Evolutionary conservation across 2,113 vertebrate species (phyloP).

Genomic region (Sylvicapra grimmia): DNA sequence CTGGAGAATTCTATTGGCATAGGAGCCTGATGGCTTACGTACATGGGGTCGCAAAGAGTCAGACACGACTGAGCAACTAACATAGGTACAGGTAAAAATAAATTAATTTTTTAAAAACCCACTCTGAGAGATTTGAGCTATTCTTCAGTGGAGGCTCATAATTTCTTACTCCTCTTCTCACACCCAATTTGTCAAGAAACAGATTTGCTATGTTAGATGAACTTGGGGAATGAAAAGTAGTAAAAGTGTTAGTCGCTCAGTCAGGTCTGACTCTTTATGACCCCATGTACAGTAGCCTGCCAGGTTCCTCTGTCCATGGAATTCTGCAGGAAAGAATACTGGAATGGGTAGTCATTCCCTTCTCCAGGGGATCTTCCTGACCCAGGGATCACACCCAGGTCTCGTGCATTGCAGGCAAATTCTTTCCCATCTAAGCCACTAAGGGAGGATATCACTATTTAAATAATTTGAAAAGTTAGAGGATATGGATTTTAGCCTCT

Average conservation of each 20-base stretch:
- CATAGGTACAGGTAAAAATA: background rate
- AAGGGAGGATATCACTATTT: background rate
- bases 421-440: background rate
- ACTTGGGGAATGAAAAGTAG: background rate
- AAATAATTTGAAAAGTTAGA: slow-evolving; percentile 27
- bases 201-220: background rate
- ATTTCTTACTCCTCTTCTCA: background rate
- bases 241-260: background rate
- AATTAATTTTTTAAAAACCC: background rate
- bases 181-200: background rate
- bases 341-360: background rate
- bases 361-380: background rate
- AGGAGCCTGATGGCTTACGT: rapidly evolving
- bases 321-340: background rate
- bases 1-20: background rate
- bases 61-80: background rate
- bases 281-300: background rate
- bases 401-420: background rate
- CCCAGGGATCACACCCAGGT: background rate
- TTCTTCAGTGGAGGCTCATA: background rate
- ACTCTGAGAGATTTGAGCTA: background rate
- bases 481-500: background rate
- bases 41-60: background rate
- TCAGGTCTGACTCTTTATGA: background rate
- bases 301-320: background rate